Evolutionary conservation across 2,113 vertebrate genomes (phyloP).

Genomic region (Propithecus coquereli): DNA sequence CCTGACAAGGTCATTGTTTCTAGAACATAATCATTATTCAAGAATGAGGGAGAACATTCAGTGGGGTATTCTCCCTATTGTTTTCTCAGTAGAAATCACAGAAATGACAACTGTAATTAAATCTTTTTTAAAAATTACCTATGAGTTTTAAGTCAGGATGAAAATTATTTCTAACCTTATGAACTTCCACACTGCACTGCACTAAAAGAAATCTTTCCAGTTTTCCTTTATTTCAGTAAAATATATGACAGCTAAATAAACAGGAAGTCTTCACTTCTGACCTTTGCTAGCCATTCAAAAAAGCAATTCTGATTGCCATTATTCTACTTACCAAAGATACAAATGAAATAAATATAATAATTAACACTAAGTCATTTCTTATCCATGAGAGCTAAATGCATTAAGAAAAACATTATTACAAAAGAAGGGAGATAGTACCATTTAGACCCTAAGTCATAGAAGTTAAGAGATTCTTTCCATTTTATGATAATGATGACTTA

Average conservation of each 20-base stretch:
- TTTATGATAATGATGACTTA: background rate
- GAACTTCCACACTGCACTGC: conserved; percentile 65
- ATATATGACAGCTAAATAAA: conserved; percentile 56
- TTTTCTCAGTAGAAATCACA: conserved; percentile 52
- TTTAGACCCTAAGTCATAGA: background rate
- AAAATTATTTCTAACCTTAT: conserved; percentile 71
- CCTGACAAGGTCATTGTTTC: conserved; percentile 67
- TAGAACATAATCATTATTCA: conserved; percentile 51
- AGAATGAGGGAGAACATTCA: conserved; percentile 41
- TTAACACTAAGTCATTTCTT: conserved; percentile 47
- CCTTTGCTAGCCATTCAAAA: conserved; percentile 57
- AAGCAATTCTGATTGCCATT: conserved; percentile 38
- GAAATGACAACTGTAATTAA: conserved; percentile 75
- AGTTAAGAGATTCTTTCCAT: background rate
- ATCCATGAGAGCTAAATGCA: conserved; percentile 3
- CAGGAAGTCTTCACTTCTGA: conserved; percentile 31
- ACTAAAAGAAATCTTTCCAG: conserved; percentile 54
- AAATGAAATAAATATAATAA: conserved; percentile 50
- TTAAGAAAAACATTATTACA: conserved; percentile 54
- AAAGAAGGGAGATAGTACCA: background rate
- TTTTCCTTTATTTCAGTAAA: conserved; percentile 56
- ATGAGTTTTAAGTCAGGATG: conserved; percentile 64
- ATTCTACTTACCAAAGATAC: conserved; percentile 32
- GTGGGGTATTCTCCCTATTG: conserved; percentile 36
- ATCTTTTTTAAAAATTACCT: conserved; percentile 47